Conservation (phyloP, 2,113 vertebrate species). For the Himantopus leucocephalus region DNA sequence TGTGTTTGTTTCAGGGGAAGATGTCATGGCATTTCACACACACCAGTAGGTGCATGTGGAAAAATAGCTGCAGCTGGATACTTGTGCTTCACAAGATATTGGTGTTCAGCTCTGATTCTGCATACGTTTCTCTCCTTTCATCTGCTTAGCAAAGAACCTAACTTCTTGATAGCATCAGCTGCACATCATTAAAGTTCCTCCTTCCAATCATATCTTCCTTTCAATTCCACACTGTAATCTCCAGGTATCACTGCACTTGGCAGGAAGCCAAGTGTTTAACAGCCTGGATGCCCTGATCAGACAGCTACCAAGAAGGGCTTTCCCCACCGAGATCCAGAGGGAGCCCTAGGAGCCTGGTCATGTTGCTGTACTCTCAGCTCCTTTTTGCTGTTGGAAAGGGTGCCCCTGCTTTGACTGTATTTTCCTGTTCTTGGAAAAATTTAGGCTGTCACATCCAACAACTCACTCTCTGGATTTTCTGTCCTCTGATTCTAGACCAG, state of each 20-base stretch:
- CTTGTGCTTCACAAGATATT: background rate
- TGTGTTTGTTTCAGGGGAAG: background rate
- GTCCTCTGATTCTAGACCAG: background rate
- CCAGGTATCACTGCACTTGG: fast-evolving
- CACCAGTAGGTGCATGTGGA: fast-evolving
- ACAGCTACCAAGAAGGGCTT: background rate
- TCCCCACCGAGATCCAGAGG: background rate
- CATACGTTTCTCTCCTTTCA: background rate
- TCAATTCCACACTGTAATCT: background rate
- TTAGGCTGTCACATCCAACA: background rate
- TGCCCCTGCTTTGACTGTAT: background rate
- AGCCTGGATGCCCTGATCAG: background rate
- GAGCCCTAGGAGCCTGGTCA: background rate
- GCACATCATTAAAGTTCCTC: background rate
- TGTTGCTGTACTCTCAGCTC: background rate
- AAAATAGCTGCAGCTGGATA: background rate
- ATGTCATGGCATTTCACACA: background rate
- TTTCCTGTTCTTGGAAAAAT: background rate
- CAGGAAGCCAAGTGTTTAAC: background rate
- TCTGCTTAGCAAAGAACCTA: background rate
- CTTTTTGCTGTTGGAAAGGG: background rate
- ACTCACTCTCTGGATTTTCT: background rate
- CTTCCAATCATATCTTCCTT: background rate
- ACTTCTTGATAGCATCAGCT: background rate
- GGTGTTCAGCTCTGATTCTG: background rate